A percentile compares a stretch with the other conserved stretches of the same genome.
These are phyloP conservation scores for Listronotus oregonensis DNA, from an alignment of 1,140 invertebrate species.

Conservation along the genomic window DNA sequence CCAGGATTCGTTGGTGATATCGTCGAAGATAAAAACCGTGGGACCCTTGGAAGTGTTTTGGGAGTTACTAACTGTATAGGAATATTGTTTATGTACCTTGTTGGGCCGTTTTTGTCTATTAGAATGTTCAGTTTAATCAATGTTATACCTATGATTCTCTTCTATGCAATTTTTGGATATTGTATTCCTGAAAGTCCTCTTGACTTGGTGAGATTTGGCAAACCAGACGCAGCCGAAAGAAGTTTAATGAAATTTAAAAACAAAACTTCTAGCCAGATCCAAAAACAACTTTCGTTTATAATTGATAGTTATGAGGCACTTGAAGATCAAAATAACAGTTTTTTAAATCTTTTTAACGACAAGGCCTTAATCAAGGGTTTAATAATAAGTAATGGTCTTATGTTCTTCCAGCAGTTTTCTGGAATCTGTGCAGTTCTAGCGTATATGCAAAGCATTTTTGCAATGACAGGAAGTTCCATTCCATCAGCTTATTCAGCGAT, in stretches of 20 bases:
- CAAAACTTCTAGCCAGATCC: conserved; percentile 53
- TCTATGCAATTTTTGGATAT: conserved; percentile 60
- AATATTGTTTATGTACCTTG: conserved; percentile 56
- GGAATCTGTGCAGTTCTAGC: conserved; percentile 84
- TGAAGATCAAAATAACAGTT: conserved; percentile 30
- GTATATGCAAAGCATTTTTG: conserved; percentile 76
- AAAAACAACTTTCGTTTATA: conserved; percentile 63
- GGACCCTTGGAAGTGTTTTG: conserved; percentile 63
- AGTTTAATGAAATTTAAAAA: conserved; percentile 39
- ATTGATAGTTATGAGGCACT: conserved; percentile 56
- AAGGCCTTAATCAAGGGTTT: conserved; percentile 66
- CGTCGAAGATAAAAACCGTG: conserved; percentile 51
- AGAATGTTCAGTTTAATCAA: conserved; percentile 59
- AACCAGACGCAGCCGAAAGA: conserved; percentile 22
- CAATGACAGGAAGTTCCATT: conserved; percentile 63
- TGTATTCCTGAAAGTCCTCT: conserved; percentile 77
- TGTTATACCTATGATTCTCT: conserved; percentile 56
- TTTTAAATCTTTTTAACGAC: conserved; percentile 62
- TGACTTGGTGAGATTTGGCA: conserved; percentile 33
- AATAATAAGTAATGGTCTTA: conserved; percentile 70
- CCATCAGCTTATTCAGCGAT: conserved; percentile 45
- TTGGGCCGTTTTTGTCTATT: conserved; percentile 66
- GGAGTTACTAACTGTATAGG: conserved; percentile 57
- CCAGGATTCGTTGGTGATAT: conserved; percentile 62
- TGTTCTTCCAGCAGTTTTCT: conserved; percentile 74